These are phyloP conservation scores for Patella vulgata DNA, from an alignment of 1,140 invertebrate species.

Conservation along the genomic window DNA sequence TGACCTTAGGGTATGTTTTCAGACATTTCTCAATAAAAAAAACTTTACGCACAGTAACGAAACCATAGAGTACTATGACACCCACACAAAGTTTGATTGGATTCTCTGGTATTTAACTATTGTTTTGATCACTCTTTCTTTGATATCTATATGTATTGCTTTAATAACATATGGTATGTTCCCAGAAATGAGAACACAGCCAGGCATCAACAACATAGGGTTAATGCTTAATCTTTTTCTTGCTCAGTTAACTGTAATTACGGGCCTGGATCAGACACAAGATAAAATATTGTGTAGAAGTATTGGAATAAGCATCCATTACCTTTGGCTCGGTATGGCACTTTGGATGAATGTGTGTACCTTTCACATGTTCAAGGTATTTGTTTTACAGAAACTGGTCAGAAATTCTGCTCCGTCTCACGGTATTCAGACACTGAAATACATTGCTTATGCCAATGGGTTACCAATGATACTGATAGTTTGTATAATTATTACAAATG, in stretches of 20 bases:
- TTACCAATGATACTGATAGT: constrained; percentile 23
- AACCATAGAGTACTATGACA: no score
- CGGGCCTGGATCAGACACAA: constrained; percentile 45
- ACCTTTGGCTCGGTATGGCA: constrained; percentile 90
- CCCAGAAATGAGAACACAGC: constrained; percentile 65
- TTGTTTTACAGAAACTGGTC: no score
- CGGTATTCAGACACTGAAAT: constrained; percentile 15
- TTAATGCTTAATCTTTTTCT: constrained; percentile 64
- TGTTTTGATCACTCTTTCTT: constrained; percentile 46
- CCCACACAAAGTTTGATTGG: no score
- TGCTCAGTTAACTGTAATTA: constrained; percentile 66
- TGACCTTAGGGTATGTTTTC: no score
- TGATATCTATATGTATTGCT: constrained; percentile 64
- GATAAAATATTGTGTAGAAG: constrained; percentile 54
- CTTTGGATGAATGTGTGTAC: constrained; percentile 97
- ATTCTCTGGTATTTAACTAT: no score
- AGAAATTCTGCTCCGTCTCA: background rate
- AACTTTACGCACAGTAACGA: no score
- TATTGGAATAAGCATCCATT: constrained; percentile 84
- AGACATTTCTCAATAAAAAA: no score
- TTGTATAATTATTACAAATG: constrained; percentile 19
- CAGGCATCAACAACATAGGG: constrained; percentile 68
- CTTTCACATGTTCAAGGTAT: constrained; percentile 68
- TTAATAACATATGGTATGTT: constrained; percentile 65
- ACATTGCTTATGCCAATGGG: constrained; percentile 24